These are phyloP conservation scores for Cladopsammia gracilis DNA, from an alignment of 64 coral and sea anemone genomes.

Conservation along the genomic window DNA sequence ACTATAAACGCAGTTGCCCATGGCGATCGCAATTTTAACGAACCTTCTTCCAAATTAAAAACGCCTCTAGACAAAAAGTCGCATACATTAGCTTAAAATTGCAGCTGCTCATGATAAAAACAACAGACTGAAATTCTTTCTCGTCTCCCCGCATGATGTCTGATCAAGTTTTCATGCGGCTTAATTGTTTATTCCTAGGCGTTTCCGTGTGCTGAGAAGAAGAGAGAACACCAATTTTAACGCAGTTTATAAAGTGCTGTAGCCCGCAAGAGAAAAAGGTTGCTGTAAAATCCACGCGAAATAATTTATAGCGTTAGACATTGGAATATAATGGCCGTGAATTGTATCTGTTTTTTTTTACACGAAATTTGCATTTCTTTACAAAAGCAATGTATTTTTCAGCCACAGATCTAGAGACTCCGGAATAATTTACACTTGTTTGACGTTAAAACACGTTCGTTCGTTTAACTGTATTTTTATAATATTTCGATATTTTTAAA, in stretches of 20 bases:
- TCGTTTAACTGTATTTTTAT: not conserved
- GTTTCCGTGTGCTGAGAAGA: too few relatives aligned
- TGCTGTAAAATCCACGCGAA: not conserved
- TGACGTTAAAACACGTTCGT: not conserved
- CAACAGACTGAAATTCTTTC: not conserved
- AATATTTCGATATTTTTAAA: not conserved
- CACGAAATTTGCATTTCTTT: conserved; percentile 16
- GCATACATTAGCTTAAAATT: not conserved
- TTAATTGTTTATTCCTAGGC: not conserved
- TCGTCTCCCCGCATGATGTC: not conserved
- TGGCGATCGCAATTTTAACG: not conserved
- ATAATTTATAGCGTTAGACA: not conserved
- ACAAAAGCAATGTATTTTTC: not conserved
- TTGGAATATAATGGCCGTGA: not conserved
- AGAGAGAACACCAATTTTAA: not conserved
- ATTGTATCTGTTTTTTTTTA: not conserved
- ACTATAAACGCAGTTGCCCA: not conserved
- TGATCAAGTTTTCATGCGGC: not conserved
- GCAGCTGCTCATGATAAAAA: conserved; percentile 7
- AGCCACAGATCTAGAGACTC: not conserved
- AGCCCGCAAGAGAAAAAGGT: not conserved
- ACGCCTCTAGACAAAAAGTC: not conserved
- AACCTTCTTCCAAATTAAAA: not conserved
- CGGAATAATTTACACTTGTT: not conserved
- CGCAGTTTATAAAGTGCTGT: not conserved